These are phyloP conservation scores for Scaeva pyrastri DNA, from an alignment of 2,888 invertebrate genomes.

Conservation along the genomic window DNA sequence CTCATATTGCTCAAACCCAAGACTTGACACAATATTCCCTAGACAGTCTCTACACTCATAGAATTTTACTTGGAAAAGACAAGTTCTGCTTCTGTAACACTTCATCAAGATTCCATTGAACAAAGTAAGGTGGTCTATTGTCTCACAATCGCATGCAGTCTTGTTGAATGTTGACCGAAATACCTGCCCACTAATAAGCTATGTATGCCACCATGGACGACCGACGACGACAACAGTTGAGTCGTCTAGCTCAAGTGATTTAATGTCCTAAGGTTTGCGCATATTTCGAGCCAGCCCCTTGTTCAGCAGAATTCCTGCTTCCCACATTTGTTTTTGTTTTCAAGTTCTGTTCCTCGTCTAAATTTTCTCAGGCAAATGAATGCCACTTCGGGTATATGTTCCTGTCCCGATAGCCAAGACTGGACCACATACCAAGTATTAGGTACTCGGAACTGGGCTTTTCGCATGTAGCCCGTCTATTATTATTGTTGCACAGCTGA, in stretches of 20 bases:
- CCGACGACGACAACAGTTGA: constrained; percentile 13
- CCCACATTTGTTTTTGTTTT: constrained; percentile 42
- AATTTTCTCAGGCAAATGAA: constrained; percentile 35
- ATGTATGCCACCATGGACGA: constrained; percentile 10
- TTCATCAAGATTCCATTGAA: constrained; percentile 42
- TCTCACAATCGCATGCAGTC: constrained; percentile 33
- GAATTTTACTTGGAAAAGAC: constrained; percentile 36
- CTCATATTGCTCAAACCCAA: no score
- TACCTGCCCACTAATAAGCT: constrained; percentile 53
- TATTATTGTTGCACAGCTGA: not conserved
- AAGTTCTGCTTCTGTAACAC: constrained; percentile 20
- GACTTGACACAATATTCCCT: constrained; percentile 7
- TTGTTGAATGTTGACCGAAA: constrained; percentile 49
- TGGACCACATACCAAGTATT: constrained; percentile 63
- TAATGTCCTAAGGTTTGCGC: constrained; percentile 60
- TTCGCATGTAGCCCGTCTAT: constrained; percentile 27
- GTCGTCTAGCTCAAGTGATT: constrained; percentile 62
- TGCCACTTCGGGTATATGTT: constrained; percentile 59
- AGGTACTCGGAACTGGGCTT: constrained; percentile 41
- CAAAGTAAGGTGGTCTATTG: constrained; percentile 42
- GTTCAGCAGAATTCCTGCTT: constrained; percentile 49
- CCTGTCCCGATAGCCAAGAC: constrained; percentile 64
- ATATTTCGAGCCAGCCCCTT: constrained; percentile 46
- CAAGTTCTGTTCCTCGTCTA: constrained; percentile 25
- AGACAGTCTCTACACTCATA: constrained; percentile 11